phyloP scores from a whole-genome alignment of 2,888 invertebrate genomes.

The Temnothorax unifasciatus region DNA sequence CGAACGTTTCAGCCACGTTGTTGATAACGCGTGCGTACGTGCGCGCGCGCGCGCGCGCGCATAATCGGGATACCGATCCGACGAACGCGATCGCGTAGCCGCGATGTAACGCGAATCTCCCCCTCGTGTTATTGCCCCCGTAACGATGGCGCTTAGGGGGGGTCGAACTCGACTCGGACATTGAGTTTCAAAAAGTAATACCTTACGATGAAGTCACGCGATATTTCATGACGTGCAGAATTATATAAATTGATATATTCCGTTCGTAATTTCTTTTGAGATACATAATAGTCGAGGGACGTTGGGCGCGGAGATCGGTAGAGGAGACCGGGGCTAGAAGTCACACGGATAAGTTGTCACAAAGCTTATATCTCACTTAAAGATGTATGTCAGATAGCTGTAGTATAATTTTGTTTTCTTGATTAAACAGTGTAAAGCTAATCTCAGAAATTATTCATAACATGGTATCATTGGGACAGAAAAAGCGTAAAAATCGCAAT shows the following conservation, averaged over 20 bases:
- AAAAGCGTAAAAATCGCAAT: no score
- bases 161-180: constrained; percentile 1
- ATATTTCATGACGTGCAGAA: background rate
- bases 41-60: background rate
- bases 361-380: no score
- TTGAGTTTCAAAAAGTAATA: constrained; percentile 1
- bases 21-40: constrained; percentile 38
- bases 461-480: no score
- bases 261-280: background rate
- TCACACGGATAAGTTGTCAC: no score
- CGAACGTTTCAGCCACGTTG: constrained; percentile 48
- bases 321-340: no score
- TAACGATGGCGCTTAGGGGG: background rate
- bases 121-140: constrained; percentile 21
- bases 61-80: constrained; percentile 52
- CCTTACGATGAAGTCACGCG: background rate
- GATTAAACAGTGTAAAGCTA: no score
- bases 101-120: constrained; percentile 32
- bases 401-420: no score
- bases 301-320: background rate
- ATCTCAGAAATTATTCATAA: no score
- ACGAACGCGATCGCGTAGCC: constrained; percentile 31
- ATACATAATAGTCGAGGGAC: background rate
- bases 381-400: no score
- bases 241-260: constrained; percentile 9